Evolutionary conservation across 2,113 vertebrate genomes (phyloP).

Genomic region (Patagioenas fasciata): DNA sequence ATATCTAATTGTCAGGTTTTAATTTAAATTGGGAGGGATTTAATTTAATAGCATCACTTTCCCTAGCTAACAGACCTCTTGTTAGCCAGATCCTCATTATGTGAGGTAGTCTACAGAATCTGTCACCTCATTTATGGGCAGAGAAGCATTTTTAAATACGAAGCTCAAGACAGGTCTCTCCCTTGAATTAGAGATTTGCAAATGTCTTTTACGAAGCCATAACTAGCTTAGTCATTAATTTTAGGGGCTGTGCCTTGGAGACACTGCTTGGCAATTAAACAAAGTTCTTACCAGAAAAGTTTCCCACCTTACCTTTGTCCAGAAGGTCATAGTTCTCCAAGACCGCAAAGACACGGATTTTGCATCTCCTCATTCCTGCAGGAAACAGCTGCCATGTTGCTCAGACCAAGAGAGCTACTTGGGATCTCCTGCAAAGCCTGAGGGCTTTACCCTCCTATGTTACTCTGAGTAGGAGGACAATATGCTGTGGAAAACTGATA

Average conservation of each 20-base stretch:
- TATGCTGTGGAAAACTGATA: not conserved
- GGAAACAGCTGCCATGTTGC: not conserved
- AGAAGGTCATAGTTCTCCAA: accelerated
- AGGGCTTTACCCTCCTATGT: not conserved
- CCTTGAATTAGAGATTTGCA: not conserved
- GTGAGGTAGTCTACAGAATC: not conserved
- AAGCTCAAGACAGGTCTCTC: not conserved
- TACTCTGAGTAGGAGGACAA: not conserved
- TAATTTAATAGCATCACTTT: not conserved
- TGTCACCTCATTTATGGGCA: not conserved
- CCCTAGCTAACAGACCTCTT: not conserved
- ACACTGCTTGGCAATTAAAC: not conserved
- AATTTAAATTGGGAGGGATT: not conserved
- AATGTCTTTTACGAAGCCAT: not conserved
- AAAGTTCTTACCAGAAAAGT: not conserved
- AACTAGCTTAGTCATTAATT: not conserved
- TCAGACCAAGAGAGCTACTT: not conserved
- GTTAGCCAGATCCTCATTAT: not conserved
- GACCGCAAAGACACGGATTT: not conserved
- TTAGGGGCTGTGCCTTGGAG: not conserved
- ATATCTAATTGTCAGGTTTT: not conserved
- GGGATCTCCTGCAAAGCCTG: not conserved
- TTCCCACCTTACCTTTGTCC: not conserved
- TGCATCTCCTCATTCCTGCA: not conserved
- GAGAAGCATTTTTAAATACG: not conserved